A percentile compares a stretch with the other conserved stretches of the same genome.
These are phyloP conservation scores for Monochamus alternatus DNA, from an alignment of 2,888 invertebrate species.

Conservation along the genomic window DNA sequence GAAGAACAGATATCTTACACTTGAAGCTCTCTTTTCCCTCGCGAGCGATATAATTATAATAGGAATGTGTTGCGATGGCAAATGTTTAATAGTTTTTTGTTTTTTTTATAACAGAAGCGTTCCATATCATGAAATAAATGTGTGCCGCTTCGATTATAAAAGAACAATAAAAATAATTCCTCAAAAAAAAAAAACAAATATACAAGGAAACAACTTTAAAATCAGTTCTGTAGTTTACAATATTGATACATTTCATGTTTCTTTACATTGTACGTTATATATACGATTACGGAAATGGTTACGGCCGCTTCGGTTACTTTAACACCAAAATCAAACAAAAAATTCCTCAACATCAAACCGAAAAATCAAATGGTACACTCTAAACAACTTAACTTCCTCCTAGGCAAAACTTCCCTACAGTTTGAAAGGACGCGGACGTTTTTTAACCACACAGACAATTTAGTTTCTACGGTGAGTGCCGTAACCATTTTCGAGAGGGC, in stretches of 20 bases:
- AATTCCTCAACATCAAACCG: conserved; percentile 61
- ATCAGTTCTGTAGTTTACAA: conserved; percentile 45
- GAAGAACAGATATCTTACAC: conserved; percentile 16
- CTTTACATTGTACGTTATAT: conserved; percentile 43
- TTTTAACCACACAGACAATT: conserved; percentile 45
- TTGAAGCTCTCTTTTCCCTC: conserved; percentile 21
- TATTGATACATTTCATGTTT: conserved; percentile 32
- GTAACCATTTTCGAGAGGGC: conserved; percentile 37
- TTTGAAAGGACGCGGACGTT: conserved; percentile 44
- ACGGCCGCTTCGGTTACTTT: conserved; percentile 45
- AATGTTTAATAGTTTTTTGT: conserved; percentile 9
- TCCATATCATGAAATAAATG: conserved; percentile 11
- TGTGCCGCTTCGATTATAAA: conserved; percentile 26
- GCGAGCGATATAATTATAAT: conserved; percentile 15
- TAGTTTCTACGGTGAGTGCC: conserved; percentile 36
- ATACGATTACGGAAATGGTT: conserved; percentile 40
- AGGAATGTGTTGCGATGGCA: conserved; percentile 32
- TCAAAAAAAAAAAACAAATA: conserved; percentile 21
- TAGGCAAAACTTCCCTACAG: conserved; percentile 40
- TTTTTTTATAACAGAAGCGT: conserved; percentile 28
- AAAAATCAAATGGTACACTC: conserved; percentile 52
- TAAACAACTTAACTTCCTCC: conserved; percentile 44
- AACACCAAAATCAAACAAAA: conserved; percentile 62
- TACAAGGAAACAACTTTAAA: conserved; percentile 33
- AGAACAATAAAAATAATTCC: conserved; percentile 14